A percentile compares a stretch with the other conserved stretches of the same genome.
Evolutionary conservation across 1,140 invertebrate genomes (phyloP).

Genomic region (Brachionus koreanus): DNA sequence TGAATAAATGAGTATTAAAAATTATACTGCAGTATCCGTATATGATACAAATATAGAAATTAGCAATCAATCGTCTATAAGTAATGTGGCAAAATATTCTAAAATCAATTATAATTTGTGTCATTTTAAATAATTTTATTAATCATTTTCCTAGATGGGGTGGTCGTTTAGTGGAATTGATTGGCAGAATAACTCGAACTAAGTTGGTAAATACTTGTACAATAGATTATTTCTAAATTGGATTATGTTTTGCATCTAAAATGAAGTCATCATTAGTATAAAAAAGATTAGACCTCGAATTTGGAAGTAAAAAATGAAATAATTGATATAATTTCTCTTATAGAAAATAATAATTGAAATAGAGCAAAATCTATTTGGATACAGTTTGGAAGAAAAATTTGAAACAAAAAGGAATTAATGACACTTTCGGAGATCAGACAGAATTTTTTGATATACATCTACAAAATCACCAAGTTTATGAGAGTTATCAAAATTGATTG

Average conservation of each 20-base stretch:
- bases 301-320: not conserved
- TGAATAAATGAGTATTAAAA: not conserved
- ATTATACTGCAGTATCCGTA: too few species aligned
- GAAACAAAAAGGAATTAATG: not conserved
- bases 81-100: not conserved
- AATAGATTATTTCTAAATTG: not conserved
- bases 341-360: slow-evolving; percentile 11
- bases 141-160: not conserved
- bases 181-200: not conserved
- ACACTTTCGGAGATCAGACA: not conserved
- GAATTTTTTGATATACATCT: not conserved
- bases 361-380: not conserved
- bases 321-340: not conserved
- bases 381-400: not conserved
- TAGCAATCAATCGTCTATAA: not conserved
- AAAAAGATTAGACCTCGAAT: not conserved
- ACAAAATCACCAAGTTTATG: not conserved
- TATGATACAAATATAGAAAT: too few species aligned
- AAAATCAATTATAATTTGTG: not conserved
- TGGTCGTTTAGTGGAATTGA: not conserved
- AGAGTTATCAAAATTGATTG: not conserved
- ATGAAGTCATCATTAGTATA: not conserved
- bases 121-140: not conserved
- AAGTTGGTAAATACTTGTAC: not conserved
- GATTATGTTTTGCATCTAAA: not conserved